Evolutionary conservation across 1,140 invertebrate genomes (phyloP).

Genomic region (Amyelois transitella): DNA sequence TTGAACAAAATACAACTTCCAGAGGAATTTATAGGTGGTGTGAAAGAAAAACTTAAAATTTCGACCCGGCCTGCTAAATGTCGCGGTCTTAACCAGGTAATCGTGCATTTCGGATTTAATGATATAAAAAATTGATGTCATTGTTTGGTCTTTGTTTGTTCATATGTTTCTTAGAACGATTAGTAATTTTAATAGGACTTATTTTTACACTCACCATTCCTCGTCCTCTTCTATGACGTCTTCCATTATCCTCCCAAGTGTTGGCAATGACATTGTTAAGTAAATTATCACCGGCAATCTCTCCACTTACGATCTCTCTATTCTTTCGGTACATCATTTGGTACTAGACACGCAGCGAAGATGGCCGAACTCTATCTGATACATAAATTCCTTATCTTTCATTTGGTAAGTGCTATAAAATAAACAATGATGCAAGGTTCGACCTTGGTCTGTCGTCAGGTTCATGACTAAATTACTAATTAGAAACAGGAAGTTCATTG

Average conservation of each 20-base stretch:
- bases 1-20: too few relatives aligned
- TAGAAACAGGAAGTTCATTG: not conserved
- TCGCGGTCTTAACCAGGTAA: too few relatives aligned
- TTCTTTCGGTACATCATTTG: not conserved
- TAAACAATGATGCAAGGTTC: not conserved
- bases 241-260: slow-evolving; percentile 24
- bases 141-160: too few relatives aligned
- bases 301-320: not conserved
- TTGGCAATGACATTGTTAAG: slow-evolving; percentile 12
- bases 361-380: slow-evolving; percentile 3
- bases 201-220: slow-evolving; percentile 29
- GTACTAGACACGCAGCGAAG: not conserved
- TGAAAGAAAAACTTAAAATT: too few relatives aligned
- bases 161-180: too few relatives aligned
- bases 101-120: too few relatives aligned
- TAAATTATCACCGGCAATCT: slow-evolving; percentile 7
- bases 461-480: not conserved
- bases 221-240: slow-evolving; percentile 32
- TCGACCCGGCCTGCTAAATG: too few relatives aligned
- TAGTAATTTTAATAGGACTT: too few relatives aligned
- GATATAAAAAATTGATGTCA: too few relatives aligned
- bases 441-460: not conserved
- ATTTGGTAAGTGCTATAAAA: not conserved
- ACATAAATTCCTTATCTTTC: slow-evolving; percentile 1
- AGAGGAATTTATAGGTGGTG: too few relatives aligned